Evolutionary conservation across 2,797 vertebrate species (phyloP).

Genomic region (Eidolon dupreanum): DNA sequence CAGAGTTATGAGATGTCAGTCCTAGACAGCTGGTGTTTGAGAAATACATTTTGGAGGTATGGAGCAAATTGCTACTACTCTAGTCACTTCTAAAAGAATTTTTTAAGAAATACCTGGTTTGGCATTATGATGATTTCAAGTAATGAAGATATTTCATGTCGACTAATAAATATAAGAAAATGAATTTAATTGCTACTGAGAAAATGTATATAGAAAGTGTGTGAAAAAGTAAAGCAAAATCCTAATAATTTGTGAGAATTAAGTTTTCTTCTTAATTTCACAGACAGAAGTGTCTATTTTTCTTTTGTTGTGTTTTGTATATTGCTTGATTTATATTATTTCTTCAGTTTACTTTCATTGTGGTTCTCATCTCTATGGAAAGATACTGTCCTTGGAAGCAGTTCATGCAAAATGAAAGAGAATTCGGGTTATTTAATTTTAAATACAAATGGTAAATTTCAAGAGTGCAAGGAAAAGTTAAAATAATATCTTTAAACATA

Average conservation of each 20-base stretch:
- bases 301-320: background rate
- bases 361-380: background rate
- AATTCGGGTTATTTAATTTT: background rate
- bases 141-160: background rate
- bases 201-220: background rate
- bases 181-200: background rate
- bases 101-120: background rate
- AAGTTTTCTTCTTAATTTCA: background rate
- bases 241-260: background rate
- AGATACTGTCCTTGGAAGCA: background rate
- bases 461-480: background rate
- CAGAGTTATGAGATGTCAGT: background rate
- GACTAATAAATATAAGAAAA: conserved; percentile 4
- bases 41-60: background rate
- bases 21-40: background rate
- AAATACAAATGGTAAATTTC: background rate
- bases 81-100: background rate
- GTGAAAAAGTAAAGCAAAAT: background rate
- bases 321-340: background rate
- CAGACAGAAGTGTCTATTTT: background rate
- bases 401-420: background rate
- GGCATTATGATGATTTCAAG: background rate
- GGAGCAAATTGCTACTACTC: background rate
- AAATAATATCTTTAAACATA: background rate
- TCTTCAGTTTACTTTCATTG: background rate